Conservation (phyloP, 2,113 vertebrate genomes). For the Dicentrarchus labrax region DNA sequence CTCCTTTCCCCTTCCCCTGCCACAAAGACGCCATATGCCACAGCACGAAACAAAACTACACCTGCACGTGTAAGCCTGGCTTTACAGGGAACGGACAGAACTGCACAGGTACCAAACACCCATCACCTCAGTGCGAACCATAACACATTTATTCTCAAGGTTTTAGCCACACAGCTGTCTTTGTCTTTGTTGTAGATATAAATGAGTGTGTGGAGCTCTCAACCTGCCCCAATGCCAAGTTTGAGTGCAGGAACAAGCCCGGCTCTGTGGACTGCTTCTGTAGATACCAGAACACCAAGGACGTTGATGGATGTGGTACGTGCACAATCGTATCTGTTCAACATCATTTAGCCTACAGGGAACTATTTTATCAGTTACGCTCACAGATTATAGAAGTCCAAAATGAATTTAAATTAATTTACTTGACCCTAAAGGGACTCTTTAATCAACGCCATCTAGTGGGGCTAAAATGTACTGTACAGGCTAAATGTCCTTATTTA, state of each 20-base stretch:
- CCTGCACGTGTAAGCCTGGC: slow-evolving; percentile 83
- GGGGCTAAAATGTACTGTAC: background rate
- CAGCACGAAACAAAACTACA: slow-evolving; percentile 81
- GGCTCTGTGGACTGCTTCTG: slow-evolving; percentile 84
- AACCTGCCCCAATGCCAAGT: slow-evolving; percentile 86
- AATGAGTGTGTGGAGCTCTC: slow-evolving; percentile 82
- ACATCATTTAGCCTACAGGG: background rate
- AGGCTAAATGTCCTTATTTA: no score
- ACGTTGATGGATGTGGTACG: slow-evolving; percentile 82
- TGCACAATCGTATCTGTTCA: background rate
- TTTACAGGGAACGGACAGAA: slow-evolving; percentile 82
- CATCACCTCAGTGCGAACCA: background rate
- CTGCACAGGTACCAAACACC: slow-evolving; percentile 82
- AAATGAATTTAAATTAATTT: background rate
- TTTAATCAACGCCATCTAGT: background rate
- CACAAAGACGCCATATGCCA: slow-evolving; percentile 82
- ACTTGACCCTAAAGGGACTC: background rate
- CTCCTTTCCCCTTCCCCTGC: slow-evolving; percentile 85
- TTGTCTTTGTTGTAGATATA: slow-evolving; percentile 76
- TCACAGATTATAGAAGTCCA: background rate
- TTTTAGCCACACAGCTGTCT: background rate
- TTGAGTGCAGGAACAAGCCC: slow-evolving; percentile 83
- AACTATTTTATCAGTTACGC: background rate
- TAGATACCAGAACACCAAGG: slow-evolving; percentile 76
- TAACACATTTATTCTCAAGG: background rate